phyloP scores from a whole-genome alignment of 2,888 invertebrate genomes.

The Oxyteleia sp. region DNA sequence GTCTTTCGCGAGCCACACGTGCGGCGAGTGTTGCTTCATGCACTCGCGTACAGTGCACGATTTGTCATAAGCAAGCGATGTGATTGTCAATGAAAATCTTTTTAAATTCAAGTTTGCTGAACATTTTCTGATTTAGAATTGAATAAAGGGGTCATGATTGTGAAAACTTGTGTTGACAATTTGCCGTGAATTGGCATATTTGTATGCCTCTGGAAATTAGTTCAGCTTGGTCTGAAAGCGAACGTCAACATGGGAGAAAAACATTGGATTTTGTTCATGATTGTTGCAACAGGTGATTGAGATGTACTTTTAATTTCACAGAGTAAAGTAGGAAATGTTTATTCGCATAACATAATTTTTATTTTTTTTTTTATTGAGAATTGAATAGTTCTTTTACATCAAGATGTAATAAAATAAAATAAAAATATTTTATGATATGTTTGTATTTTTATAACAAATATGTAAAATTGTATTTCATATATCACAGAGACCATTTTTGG shows the following conservation, averaged over 20 bases:
- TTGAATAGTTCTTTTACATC: neutral
- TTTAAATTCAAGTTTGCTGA: neutral
- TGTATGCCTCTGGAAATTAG: neutral
- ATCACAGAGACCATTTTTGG: too few relatives aligned
- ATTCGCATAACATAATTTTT: too few relatives aligned
- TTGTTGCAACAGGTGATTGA: conserved; percentile 81
- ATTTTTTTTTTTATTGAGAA: neutral
- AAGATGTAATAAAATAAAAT: too few relatives aligned
- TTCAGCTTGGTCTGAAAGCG: neutral
- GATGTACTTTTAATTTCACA: too few relatives aligned
- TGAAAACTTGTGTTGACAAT: neutral
- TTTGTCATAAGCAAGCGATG: conserved; percentile 17
- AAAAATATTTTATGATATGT: too few relatives aligned
- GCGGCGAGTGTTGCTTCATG: conserved; percentile 45
- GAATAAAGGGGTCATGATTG: conserved; percentile 6
- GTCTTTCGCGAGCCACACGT: conserved; percentile 64
- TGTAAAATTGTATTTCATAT: too few relatives aligned
- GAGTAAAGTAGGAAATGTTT: too few relatives aligned
- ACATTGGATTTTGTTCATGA: conserved; percentile 80
- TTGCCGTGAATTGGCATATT: neutral
- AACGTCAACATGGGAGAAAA: conserved; percentile 78
- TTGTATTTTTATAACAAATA: too few relatives aligned
- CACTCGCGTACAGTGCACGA: neutral
- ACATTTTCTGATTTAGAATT: neutral
- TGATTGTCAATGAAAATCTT: conserved; percentile 27